Conservation (phyloP, 2,888 invertebrate species). For the Apocheima hispidaria region DNA sequence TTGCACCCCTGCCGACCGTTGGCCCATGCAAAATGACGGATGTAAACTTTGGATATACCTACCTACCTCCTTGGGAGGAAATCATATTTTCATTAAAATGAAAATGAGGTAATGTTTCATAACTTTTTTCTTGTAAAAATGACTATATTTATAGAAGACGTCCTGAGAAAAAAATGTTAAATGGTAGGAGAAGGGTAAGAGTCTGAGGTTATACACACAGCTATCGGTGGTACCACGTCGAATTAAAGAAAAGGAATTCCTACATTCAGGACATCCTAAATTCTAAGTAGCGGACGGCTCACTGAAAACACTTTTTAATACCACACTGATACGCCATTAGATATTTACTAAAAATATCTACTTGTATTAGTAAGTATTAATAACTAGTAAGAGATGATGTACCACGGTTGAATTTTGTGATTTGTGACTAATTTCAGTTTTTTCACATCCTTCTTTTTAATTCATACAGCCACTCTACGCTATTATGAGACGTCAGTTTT, state of each 20-base stretch:
- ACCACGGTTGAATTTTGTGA: not conserved
- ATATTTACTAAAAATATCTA: not conserved
- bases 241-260: not conserved
- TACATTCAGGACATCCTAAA: not conserved
- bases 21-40: constrained; percentile 87
- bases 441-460: not conserved
- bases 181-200: no score
- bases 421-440: not conserved
- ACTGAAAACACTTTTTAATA: not conserved
- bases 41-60: constrained; percentile 83
- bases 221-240: not conserved
- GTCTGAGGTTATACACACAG: not conserved
- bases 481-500: no score
- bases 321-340: no score
- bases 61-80: constrained; percentile 84
- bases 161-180: constrained; percentile 30
- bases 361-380: no score
- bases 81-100: constrained; percentile 84
- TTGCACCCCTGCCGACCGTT: constrained; percentile 80
- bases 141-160: constrained; percentile 34
- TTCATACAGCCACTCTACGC: not conserved
- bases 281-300: not conserved
- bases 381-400: no score
- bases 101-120: constrained; percentile 78
- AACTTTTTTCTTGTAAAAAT: constrained; percentile 52